Conservation (phyloP, 2,888 invertebrate species). For the Drosophila paracracens region DNA sequence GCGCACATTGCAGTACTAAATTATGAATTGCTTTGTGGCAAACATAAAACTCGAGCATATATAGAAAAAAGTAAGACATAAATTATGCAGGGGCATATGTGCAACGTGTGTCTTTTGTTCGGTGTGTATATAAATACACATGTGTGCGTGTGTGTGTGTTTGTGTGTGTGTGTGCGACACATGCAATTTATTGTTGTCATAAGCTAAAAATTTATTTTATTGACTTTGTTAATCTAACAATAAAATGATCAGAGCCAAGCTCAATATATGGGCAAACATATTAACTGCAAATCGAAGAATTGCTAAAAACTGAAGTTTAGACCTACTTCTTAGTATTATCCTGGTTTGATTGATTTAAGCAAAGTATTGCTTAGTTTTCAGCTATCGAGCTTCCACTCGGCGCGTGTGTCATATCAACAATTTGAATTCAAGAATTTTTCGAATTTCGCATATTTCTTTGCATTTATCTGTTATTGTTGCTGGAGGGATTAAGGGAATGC, state of each 20-base stretch:
- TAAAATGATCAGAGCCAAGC: slow-evolving; percentile 46
- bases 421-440: neutral
- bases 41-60: slow-evolving; percentile 44
- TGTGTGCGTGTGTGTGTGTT: slow-evolving; percentile 14
- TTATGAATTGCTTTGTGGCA: slow-evolving; percentile 47
- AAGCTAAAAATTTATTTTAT: slow-evolving; percentile 70
- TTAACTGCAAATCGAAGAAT: neutral
- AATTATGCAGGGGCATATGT: slow-evolving; percentile 67
- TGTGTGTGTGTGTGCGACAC: slow-evolving; percentile 30
- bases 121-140: neutral
- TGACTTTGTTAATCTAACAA: slow-evolving; percentile 73
- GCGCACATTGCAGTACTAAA: slow-evolving; percentile 39
- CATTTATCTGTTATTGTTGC: no score
- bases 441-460: neutral
- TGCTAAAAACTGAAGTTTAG: neutral
- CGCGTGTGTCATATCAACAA: neutral
- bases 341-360: neutral
- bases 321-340: neutral
- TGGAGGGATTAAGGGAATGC: neutral
- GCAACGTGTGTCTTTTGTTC: slow-evolving; percentile 21
- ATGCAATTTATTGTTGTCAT: slow-evolving; percentile 65
- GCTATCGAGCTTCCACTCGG: neutral
- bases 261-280: neutral
- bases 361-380: neutral
- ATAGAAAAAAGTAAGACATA: slow-evolving; percentile 55